Evolutionary conservation across 2,113 vertebrate species (phyloP).

Genomic region (Emydura subglobosa): DNA sequence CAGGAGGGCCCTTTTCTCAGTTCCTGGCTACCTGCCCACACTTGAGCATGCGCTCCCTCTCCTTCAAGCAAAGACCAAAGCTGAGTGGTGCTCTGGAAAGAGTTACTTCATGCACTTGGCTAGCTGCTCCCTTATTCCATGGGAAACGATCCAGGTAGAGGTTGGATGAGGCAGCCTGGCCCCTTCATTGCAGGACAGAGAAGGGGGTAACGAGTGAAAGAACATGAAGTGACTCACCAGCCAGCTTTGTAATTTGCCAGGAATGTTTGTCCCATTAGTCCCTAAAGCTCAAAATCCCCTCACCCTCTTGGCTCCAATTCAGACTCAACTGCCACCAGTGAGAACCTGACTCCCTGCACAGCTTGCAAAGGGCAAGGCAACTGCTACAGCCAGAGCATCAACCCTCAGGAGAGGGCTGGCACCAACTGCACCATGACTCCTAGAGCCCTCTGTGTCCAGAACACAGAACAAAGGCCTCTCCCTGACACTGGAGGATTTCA

Average conservation of each 20-base stretch:
- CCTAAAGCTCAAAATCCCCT: conserved; percentile 27
- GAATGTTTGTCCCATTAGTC: conserved; percentile 35
- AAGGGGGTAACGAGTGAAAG: conserved; percentile 44
- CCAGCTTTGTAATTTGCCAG: conserved; percentile 54
- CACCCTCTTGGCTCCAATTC: conserved; percentile 52
- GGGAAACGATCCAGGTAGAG: conserved; percentile 87
- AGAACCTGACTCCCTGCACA: conserved; percentile 62
- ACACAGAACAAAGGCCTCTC: neutral
- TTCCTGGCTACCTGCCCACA: conserved; percentile 44
- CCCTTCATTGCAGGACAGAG: conserved; percentile 61
- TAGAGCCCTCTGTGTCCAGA: neutral
- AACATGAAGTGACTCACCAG: conserved; percentile 74
- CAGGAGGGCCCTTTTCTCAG: conserved; percentile 56
- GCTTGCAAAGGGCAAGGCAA: neutral
- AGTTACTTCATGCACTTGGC: conserved; percentile 81
- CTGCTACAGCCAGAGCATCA: neutral
- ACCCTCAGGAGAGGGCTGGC: neutral
- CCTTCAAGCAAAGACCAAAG: conserved; percentile 67
- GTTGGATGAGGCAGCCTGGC: conserved; percentile 68
- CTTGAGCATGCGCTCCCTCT: conserved; percentile 19
- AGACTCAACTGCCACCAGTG: conserved; percentile 68
- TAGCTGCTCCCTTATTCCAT: conserved; percentile 82
- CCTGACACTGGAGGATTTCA: neutral
- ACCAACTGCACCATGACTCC: neutral
- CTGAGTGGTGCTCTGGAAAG: conserved; percentile 77